Evolutionary conservation across 1,140 invertebrate genomes (phyloP).

Genomic region (Eriocheir sinensis): DNA sequence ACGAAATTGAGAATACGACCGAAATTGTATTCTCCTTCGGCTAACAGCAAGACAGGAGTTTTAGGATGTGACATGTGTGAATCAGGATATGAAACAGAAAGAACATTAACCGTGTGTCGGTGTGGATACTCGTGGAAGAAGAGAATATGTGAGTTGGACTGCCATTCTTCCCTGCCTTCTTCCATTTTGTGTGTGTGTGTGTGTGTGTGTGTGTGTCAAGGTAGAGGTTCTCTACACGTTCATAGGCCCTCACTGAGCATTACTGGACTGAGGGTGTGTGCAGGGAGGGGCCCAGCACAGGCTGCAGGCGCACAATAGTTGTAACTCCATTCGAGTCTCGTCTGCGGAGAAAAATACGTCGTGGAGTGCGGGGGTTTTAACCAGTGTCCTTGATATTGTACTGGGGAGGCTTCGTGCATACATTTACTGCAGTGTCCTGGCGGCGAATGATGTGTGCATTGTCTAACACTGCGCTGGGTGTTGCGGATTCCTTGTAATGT

Average conservation of each 20-base stretch:
- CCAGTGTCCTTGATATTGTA: conserved; percentile 60
- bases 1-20: conserved; percentile 75
- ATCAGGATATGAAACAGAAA: conserved; percentile 78
- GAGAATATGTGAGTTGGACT: conserved; percentile 77
- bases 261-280: not conserved
- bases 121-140: conserved; percentile 79
- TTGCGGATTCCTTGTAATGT: too few relatives aligned
- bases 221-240: not conserved
- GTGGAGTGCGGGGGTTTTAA: not conserved
- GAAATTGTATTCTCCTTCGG: conserved; percentile 68
- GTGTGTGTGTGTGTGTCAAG: conserved; percentile 58
- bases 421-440: conserved; percentile 41
- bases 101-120: conserved; percentile 77
- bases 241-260: too few relatives aligned
- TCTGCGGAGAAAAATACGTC: not conserved
- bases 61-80: conserved; percentile 78
- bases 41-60: conserved; percentile 59
- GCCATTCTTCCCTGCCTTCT: conserved; percentile 58
- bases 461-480: too few relatives aligned
- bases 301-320: not conserved
- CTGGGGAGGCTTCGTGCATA: conserved; percentile 47
- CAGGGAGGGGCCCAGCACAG: not conserved
- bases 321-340: too few relatives aligned
- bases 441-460: not conserved
- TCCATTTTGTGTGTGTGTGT: conserved; percentile 72